Evolutionary conservation across 2,113 vertebrate genomes (phyloP).

Genomic region (Siniperca chuatsi): DNA sequence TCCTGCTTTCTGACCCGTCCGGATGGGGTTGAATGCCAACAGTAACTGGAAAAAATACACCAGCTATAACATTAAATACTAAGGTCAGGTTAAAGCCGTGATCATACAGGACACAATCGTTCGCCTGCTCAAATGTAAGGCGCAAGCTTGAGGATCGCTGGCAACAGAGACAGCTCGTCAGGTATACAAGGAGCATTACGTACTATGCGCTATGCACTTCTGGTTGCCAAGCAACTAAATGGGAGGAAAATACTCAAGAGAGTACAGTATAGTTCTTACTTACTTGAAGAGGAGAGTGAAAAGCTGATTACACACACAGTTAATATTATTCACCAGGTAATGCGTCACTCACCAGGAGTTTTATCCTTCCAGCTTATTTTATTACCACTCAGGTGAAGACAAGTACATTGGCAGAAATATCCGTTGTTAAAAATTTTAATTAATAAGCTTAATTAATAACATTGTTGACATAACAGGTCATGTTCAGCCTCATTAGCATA

Average conservation of each 20-base stretch:
- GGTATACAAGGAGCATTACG: slow-evolving; percentile 33
- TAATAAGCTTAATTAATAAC: slow-evolving; percentile 61
- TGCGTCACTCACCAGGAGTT: slow-evolving; percentile 33
- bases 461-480: slow-evolving; percentile 50
- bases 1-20: background rate
- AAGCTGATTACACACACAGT: slow-evolving; percentile 23
- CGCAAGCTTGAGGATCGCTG: slow-evolving; percentile 7
- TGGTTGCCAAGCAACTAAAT: slow-evolving; percentile 77
- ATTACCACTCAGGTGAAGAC: slow-evolving; percentile 45
- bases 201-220: slow-evolving; percentile 29
- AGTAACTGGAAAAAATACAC: background rate
- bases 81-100: slow-evolving; percentile 6
- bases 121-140: background rate
- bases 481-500: slow-evolving; percentile 55
- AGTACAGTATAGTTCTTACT: slow-evolving; percentile 40
- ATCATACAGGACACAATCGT: background rate
- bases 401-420: slow-evolving; percentile 40
- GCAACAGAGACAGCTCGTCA: slow-evolving; percentile 21
- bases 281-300: slow-evolving; percentile 9
- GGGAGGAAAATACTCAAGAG: slow-evolving; percentile 34
- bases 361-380: slow-evolving; percentile 33
- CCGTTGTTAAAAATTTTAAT: slow-evolving; percentile 41
- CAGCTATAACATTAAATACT: background rate
- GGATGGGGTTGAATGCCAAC: slow-evolving; percentile 20
- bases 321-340: slow-evolving; percentile 31